phyloP scores from a whole-genome alignment of 1,140 invertebrate genomes.

The Sarcophaga bullata region DNA sequence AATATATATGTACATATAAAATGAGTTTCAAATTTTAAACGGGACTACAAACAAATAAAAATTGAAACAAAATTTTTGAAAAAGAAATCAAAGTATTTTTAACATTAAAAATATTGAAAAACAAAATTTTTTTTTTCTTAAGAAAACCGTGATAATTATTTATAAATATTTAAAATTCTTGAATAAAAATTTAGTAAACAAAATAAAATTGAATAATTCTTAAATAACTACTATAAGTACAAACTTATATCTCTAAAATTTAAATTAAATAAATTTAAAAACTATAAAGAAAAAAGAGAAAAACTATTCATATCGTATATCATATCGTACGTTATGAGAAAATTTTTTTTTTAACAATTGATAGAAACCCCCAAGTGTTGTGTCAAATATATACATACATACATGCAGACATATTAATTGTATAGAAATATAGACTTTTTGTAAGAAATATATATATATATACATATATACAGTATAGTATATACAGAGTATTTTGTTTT shows the following conservation, averaged over 20 bases:
- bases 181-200: not conserved
- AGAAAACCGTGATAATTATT: conserved; percentile 10
- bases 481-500: not conserved
- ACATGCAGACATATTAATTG: too few species aligned
- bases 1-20: conserved; percentile 17
- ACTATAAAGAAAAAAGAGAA: not conserved
- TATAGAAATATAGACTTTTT: conserved; percentile 19
- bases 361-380: conserved; percentile 22
- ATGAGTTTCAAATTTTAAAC: conserved; percentile 6
- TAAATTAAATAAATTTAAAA: not conserved
- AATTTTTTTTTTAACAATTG: not conserved
- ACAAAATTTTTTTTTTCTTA: not conserved
- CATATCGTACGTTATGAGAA: not conserved
- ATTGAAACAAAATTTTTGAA: not conserved
- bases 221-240: conserved; percentile 30
- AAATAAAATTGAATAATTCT: not conserved
- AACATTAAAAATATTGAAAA: not conserved
- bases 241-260: conserved; percentile 43
- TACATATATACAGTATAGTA: too few species aligned
- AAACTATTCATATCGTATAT: conserved; percentile 24
- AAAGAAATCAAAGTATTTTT: conserved; percentile 18
- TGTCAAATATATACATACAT: conserved; percentile 9
- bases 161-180: too few species aligned
- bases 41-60: not conserved
- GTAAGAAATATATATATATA: conserved; percentile 29